Conservation (phyloP, 2,113 vertebrate genomes). For the Ceuthmochares aereus region DNA sequence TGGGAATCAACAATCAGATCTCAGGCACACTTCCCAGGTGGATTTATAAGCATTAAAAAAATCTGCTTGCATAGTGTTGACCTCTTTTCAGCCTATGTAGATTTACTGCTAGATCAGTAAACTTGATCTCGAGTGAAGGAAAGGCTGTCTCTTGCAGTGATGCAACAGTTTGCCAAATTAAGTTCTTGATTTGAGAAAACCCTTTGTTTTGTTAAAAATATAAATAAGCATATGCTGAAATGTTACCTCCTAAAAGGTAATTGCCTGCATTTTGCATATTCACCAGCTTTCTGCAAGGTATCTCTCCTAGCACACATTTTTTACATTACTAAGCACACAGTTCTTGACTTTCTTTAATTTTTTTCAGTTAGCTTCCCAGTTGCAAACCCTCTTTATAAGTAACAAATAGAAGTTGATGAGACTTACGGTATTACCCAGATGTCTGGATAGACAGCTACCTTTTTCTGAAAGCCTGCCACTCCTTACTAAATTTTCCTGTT, state of each 20-base stretch:
- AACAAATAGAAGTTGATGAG: not conserved
- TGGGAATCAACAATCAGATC: not conserved
- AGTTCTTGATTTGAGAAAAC: not conserved
- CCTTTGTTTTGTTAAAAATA: not conserved
- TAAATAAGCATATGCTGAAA: not conserved
- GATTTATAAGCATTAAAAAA: not conserved
- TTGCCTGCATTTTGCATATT: not conserved
- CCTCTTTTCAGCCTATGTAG: not conserved
- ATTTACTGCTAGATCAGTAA: not conserved
- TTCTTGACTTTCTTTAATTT: not conserved
- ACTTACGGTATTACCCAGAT: not conserved
- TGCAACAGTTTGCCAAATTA: not conserved
- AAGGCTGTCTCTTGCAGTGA: not conserved
- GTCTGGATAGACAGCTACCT: not conserved
- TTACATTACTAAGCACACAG: not conserved
- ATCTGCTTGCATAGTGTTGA: not conserved
- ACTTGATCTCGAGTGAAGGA: not conserved
- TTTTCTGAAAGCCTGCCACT: not conserved
- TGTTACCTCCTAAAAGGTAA: not conserved
- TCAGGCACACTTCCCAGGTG: not conserved
- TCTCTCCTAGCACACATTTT: not conserved
- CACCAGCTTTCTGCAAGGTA: not conserved
- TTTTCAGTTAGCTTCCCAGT: not conserved
- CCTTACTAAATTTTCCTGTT: conserved; percentile 2
- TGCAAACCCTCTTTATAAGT: not conserved